phyloP scores from a whole-genome alignment of 2,888 invertebrate species.

The Dermolepida albohirtum region DNA sequence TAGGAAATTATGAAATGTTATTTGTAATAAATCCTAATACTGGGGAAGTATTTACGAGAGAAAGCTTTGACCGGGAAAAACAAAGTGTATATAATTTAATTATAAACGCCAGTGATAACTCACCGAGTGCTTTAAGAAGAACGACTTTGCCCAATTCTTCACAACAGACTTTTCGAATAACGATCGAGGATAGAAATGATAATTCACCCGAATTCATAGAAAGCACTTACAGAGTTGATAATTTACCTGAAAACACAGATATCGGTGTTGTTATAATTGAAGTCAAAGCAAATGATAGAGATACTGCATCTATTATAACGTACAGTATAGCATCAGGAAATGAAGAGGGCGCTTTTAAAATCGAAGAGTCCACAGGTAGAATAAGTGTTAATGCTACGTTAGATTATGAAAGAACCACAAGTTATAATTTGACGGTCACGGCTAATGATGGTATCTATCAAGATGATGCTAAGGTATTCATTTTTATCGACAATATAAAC shows the following conservation, averaged over 20 bases:
- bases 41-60: conserved; percentile 87
- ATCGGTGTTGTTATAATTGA: conserved; percentile 85
- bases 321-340: conserved; percentile 93
- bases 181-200: conserved; percentile 96
- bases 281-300: conserved; percentile 88
- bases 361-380: conserved; percentile 86
- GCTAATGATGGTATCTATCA: conserved; percentile 88
- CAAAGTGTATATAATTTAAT: conserved; percentile 89
- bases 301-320: conserved; percentile 87
- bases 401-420: conserved; percentile 88
- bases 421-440: conserved; percentile 84
- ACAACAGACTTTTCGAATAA: conserved; percentile 87
- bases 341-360: conserved; percentile 85
- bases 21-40: conserved; percentile 87
- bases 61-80: conserved; percentile 87
- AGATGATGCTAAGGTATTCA: conserved; percentile 85
- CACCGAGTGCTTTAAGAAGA: conserved; percentile 80
- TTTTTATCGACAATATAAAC: conserved; percentile 90
- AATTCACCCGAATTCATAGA: conserved; percentile 92
- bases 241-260: conserved; percentile 86
- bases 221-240: conserved; percentile 77
- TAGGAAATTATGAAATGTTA: conserved; percentile 76
- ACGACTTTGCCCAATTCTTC: conserved; percentile 77
- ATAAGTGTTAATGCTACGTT: conserved; percentile 82
- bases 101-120: conserved; percentile 91